Conservation (phyloP, 2,113 vertebrate species). For the Poicephalus gulielmi region DNA sequence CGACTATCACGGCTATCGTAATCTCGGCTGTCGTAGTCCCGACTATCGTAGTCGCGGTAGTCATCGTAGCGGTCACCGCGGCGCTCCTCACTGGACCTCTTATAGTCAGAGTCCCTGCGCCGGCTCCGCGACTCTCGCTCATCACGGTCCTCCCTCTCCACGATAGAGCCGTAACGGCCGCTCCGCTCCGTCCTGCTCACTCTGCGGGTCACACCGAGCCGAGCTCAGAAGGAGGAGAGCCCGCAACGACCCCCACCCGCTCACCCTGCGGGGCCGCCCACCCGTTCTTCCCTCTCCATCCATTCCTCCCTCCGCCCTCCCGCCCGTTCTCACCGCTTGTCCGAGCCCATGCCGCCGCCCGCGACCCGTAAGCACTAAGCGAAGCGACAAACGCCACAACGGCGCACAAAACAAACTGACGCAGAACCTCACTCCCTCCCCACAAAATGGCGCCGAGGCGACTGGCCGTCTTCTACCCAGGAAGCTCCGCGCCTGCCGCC, state of each 20-base stretch:
- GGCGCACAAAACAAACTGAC: neutral
- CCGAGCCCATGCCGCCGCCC: constrained; percentile 84
- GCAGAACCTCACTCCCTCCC: neutral
- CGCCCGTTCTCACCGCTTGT: constrained; percentile 84
- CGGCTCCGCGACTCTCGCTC: constrained; percentile 84
- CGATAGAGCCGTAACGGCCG: constrained; percentile 92
- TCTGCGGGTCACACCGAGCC: constrained; percentile 64
- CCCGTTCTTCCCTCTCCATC: neutral
- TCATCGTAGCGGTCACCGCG: constrained; percentile 90
- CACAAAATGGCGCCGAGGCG: constrained; percentile 78
- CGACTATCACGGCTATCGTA: constrained; percentile 47
- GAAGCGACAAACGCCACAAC: neutral
- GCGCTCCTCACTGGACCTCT: constrained; percentile 89
- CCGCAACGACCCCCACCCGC: neutral
- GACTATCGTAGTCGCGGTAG: constrained; percentile 86
- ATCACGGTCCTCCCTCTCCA: constrained; percentile 86
- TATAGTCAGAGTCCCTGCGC: constrained; percentile 87
- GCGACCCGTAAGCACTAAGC: neutral
- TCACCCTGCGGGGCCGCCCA: too few species aligned
- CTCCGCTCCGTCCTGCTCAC: constrained; percentile 94
- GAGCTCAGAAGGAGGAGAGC: neutral
- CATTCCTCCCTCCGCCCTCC: neutral
- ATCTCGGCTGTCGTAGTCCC: constrained; percentile 81
- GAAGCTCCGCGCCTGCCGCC: constrained; percentile 8
- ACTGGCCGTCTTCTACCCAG: constrained; percentile 78